Base-by-base conservation (phyloP, 1,140 invertebrate species). In the Danaus melanippus region DNA sequence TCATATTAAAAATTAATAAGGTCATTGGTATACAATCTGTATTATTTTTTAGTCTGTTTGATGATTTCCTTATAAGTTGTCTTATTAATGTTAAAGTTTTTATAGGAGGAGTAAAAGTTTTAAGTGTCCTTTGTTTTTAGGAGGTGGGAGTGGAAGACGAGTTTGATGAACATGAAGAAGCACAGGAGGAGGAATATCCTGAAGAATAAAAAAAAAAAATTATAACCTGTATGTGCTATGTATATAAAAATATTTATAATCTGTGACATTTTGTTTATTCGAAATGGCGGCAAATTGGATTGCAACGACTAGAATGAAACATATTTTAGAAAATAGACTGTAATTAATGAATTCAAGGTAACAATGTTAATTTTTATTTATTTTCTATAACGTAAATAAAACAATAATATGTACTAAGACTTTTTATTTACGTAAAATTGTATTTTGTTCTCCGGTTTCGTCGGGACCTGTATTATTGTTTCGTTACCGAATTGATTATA, bases 61-160 rank as follows among this genome's bases (percentile, higher is more conserved):
- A 15, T 15, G 15, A 3, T 15, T 15, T 15, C 1, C 15, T 15
- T 15, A 15, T 15, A 15, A 15, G 3, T 15, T 15, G 15, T 1
- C 15, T 15, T 15, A 3, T 3, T 15, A 15, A 15, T 15, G 15
- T 15, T 1, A 15, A 15, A 15, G 15, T 1, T 15, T 15, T 15
- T 15, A 15, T 15, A 1, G n/a, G n/a, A n/a, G n/a, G n/a, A n/a
- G n/a, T n/a, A n/a, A n/a, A n/a, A n/a, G n/a, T n/a, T n/a, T n/a
- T n/a, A n/a, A n/a, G n/a, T n/a, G n/a, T n/a, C n/a, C n/a, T n/a
- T n/a, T n/a, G n/a, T n/a, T n/a, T n/a, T n/a, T n/a, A 81, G 77
- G 77, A 83, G 50, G 79, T 81, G 1, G 79, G 78, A 0, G 79
- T 85, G 0, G 79, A 83, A 8, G 79, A 80, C 12, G 78, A 80